A percentile compares a stretch with the other conserved stretches of the same genome.
Evolutionary conservation across 2,797 vertebrate genomes (phyloP).

Genomic region (Sorex maritimensis): DNA sequence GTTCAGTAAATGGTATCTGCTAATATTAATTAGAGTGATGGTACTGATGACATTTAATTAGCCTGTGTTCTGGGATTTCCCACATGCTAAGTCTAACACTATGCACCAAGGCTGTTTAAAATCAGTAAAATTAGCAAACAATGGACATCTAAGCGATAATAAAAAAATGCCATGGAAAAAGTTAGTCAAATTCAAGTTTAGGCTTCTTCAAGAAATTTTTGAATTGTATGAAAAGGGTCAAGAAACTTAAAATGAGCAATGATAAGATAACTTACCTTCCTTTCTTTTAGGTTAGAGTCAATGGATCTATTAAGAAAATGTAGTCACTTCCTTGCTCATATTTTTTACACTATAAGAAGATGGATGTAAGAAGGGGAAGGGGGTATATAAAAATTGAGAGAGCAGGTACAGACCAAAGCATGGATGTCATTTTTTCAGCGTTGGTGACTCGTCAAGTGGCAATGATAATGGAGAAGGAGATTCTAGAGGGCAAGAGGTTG

Average conservation of each 20-base stretch:
- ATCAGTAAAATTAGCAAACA: slow-evolving; percentile 55
- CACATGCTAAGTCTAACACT: slow-evolving; percentile 32
- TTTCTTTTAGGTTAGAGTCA: slow-evolving; percentile 34
- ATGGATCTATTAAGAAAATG: background rate
- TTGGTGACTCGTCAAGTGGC: background rate
- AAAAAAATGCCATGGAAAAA: slow-evolving; percentile 57
- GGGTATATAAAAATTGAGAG: background rate
- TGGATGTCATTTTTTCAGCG: background rate
- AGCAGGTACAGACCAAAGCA: background rate
- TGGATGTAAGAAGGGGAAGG: background rate
- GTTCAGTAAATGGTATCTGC: slow-evolving; percentile 28
- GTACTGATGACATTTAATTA: slow-evolving; percentile 71
- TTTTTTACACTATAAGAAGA: background rate
- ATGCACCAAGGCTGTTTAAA: background rate
- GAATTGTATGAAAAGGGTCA: background rate
- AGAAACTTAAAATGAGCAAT: background rate
- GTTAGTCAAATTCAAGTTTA: slow-evolving; percentile 49
- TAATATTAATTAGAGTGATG: slow-evolving; percentile 66
- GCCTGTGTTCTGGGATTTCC: slow-evolving; percentile 48
- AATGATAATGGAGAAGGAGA: background rate
- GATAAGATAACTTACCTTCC: background rate
- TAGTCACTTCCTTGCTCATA: background rate
- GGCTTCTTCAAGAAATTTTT: slow-evolving; percentile 8
- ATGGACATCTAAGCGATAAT: slow-evolving; percentile 25
- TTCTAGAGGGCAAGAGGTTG: background rate